These are phyloP conservation scores for Hesperia comma DNA, from an alignment of 2,888 invertebrate species.

Conservation along the genomic window DNA sequence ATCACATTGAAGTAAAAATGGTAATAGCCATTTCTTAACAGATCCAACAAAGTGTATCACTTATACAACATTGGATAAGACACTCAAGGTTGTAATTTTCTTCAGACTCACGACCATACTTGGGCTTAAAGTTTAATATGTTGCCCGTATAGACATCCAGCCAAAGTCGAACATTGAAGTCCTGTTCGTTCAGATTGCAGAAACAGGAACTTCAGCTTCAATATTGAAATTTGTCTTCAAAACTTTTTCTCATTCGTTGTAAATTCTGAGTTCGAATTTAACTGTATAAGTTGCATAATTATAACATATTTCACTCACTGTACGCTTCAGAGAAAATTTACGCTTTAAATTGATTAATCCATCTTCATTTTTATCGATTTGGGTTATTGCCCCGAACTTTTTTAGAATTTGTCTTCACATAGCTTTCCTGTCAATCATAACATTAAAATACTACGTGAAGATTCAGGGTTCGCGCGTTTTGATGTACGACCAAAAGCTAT, in stretches of 20 bases:
- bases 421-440: too few species aligned
- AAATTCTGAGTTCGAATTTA: neutral
- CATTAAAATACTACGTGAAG: too few species aligned
- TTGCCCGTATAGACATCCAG: neutral
- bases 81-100: neutral
- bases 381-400: too few species aligned
- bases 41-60: neutral
- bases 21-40: neutral
- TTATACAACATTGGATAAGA: neutral
- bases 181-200: neutral
- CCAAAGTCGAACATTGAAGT: neutral
- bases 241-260: neutral
- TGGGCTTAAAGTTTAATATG: constrained; percentile 8
- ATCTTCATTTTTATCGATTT: too few species aligned
- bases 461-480: too few species aligned
- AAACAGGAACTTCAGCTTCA: neutral
- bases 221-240: neutral
- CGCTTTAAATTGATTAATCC: too few species aligned
- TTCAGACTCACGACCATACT: neutral
- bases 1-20: too few species aligned
- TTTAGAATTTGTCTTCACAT: too few species aligned
- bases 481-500: too few species aligned
- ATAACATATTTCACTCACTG: too few species aligned
- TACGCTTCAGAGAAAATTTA: too few species aligned
- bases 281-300: too few species aligned